Evolutionary conservation across 2,797 vertebrate genomes (phyloP).

Genomic region (Xenops minutus): DNA sequence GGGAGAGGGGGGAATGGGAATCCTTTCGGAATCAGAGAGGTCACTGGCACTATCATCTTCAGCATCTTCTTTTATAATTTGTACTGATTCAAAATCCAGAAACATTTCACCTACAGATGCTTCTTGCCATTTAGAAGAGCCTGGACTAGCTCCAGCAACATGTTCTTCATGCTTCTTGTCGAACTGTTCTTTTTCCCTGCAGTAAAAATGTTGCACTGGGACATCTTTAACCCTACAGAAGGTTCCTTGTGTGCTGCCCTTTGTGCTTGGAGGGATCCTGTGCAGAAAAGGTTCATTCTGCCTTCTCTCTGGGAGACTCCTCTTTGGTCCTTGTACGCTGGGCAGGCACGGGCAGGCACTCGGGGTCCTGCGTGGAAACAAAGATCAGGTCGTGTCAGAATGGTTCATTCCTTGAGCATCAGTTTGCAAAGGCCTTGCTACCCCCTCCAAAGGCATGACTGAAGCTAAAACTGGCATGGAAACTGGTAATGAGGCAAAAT

Average conservation of each 20-base stretch:
- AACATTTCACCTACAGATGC: conserved; percentile 58
- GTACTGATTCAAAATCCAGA: conserved; percentile 71
- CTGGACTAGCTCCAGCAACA: neutral
- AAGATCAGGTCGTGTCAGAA: neutral
- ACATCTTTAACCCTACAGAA: neutral
- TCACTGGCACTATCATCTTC: conserved; percentile 91
- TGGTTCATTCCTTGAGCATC: neutral
- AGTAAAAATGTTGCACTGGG: neutral
- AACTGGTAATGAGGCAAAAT: neutral
- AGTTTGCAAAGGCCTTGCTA: neutral
- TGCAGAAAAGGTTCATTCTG: neutral
- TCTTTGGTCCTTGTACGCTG: conserved; percentile 33
- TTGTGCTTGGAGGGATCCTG: neutral
- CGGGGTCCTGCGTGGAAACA: conserved; percentile 27
- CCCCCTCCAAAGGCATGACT: neutral
- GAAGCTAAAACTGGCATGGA: neutral
- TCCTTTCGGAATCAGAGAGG: conserved; percentile 87
- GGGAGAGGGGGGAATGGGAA: conserved; percentile 74
- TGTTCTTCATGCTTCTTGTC: neutral
- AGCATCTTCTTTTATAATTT: conserved; percentile 76
- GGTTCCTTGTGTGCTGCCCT: neutral
- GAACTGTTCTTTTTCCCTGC: neutral
- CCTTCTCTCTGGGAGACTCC: conserved; percentile 28
- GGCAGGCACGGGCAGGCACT: conserved; percentile 22
- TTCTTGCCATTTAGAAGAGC: conserved; percentile 8